Percentiles rank a stretch among this genome's conserved stretches.
Conservation (phyloP, 1,140 invertebrate genomes). For the Ptiloglossa arizonensis region DNA sequence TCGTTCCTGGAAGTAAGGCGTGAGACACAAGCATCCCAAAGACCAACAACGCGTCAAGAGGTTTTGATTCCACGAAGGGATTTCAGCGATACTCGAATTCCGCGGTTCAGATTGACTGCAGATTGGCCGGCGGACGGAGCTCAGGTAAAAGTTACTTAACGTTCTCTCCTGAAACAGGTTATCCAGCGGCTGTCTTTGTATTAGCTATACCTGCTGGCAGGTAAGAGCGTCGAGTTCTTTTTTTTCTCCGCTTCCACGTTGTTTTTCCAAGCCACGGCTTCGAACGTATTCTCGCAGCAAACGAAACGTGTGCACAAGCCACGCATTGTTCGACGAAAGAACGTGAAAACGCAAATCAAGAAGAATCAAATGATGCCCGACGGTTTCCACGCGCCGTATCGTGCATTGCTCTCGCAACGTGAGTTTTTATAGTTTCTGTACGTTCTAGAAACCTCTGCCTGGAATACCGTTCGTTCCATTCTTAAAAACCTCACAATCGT, state of each 20-base stretch:
- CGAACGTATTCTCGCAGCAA: not conserved
- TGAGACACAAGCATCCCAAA: no score
- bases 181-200: not conserved
- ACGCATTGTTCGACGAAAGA: not conserved
- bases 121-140: not conserved
- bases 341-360: not conserved
- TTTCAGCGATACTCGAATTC: not conserved
- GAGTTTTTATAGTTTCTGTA: not conserved
- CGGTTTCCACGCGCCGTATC: not conserved
- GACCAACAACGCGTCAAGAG: no score
- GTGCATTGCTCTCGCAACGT: not conserved
- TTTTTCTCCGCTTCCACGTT: not conserved
- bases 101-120: not conserved
- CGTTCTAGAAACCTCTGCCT: not conserved
- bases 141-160: slow-evolving; percentile 19
- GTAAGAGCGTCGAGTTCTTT: not conserved
- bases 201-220: not conserved
- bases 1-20: no score
- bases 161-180: slow-evolving; percentile 33
- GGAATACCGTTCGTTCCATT: not conserved
- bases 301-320: not conserved
- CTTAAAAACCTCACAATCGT: not conserved
- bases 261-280: not conserved
- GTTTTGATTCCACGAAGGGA: not conserved
- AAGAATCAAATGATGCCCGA: not conserved